phyloP scores from a whole-genome alignment of 2,888 invertebrate species.

The Corythucha ciliata region DNA sequence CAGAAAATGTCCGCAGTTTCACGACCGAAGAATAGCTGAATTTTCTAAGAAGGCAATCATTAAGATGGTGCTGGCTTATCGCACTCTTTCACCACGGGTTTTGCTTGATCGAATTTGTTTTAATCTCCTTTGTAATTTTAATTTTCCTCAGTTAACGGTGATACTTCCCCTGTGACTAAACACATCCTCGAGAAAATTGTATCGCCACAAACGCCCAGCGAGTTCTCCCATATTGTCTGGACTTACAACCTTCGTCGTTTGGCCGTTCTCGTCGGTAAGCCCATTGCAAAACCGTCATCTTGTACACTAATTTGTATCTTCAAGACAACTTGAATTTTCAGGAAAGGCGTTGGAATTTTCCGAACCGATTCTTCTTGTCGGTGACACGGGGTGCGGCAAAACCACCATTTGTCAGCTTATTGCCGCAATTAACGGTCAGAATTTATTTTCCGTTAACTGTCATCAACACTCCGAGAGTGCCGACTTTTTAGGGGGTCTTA shows the following conservation, averaged over 20 bases:
- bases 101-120: too few relatives aligned
- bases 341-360: conserved; percentile 79
- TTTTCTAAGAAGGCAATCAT: too few relatives aligned
- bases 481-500: conserved; percentile 90
- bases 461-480: conserved; percentile 98
- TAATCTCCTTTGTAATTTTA: conserved; percentile 10
- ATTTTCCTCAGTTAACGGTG: conserved; percentile 37
- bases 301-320: background rate
- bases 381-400: conserved; percentile 97
- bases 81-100: too few relatives aligned
- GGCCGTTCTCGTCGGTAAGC: conserved; percentile 48
- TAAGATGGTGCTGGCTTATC: too few relatives aligned
- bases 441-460: conserved; percentile 81
- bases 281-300: background rate
- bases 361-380: conserved; percentile 91
- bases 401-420: conserved; percentile 90
- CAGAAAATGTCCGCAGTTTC: too few relatives aligned
- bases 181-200: conserved; percentile 58
- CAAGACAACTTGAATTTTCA: conserved; percentile 22
- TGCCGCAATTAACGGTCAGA: conserved; percentile 56
- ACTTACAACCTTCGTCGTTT: conserved; percentile 77
- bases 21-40: too few relatives aligned
- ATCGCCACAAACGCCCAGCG: conserved; percentile 43
- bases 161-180: conserved; percentile 68
- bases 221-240: conserved; percentile 81